These are phyloP conservation scores for Pangasius larnaudii DNA, from an alignment of 2,797 vertebrate genomes.

Conservation along the genomic window DNA sequence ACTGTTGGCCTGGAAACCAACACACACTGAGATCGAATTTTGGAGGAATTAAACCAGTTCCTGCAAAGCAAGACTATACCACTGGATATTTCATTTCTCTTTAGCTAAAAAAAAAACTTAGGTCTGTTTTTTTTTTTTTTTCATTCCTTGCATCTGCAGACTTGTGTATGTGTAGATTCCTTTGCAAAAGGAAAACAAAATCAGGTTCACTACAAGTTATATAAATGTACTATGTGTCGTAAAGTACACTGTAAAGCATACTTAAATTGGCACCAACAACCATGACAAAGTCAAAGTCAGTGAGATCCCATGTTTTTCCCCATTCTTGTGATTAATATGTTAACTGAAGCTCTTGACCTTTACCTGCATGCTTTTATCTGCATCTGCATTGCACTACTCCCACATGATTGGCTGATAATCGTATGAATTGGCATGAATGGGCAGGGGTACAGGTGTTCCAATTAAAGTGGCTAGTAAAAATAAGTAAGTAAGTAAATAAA, in stretches of 20 bases:
- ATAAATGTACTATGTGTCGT: neutral
- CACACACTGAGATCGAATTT: constrained; percentile 46
- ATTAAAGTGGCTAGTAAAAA: too few species aligned
- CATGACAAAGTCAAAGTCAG: too few species aligned
- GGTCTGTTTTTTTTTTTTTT: neutral
- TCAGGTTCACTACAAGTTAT: neutral
- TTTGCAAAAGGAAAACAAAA: neutral
- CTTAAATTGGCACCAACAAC: too few species aligned
- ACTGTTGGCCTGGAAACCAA: constrained; percentile 80
- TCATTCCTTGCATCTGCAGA: neutral
- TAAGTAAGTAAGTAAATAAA: too few species aligned
- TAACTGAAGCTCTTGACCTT: too few species aligned
- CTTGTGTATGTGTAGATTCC: neutral
- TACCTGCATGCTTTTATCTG: too few species aligned
- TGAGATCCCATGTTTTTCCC: too few species aligned
- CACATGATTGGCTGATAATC: too few species aligned
- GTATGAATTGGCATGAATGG: too few species aligned
- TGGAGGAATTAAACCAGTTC: constrained; percentile 38
- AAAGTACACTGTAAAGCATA: neutral
- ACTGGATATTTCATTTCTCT: constrained; percentile 2
- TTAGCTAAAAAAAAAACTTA: neutral
- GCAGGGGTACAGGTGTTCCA: too few species aligned
- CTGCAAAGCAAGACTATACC: constrained; percentile 18
- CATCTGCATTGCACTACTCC: too few species aligned
- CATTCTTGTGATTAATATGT: too few species aligned